Conservation (phyloP, 2,797 vertebrate species). For the Bovichtus variegatus region DNA sequence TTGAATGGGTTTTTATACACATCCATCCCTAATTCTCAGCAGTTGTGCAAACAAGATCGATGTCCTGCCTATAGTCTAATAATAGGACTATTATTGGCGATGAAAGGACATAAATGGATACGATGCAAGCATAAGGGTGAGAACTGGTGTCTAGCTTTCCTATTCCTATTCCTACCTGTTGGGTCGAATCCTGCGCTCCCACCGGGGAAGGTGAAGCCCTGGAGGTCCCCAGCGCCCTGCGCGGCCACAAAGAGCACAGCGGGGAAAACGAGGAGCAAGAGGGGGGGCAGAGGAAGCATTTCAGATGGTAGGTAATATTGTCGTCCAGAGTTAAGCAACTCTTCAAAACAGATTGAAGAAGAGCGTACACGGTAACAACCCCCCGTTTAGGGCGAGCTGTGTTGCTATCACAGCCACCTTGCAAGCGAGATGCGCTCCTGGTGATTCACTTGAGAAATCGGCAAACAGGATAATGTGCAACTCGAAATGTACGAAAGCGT, state of each 20-base stretch:
- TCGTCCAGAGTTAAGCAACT: constrained; percentile 10
- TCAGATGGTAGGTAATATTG: not conserved
- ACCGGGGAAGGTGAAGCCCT: constrained; percentile 46
- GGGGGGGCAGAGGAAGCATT: constrained; percentile 69
- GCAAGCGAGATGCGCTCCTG: constrained; percentile 58
- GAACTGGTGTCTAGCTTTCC: not conserved
- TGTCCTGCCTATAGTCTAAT: not conserved
- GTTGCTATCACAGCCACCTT: constrained; percentile 70
- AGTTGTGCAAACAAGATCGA: not conserved
- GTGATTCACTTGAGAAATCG: constrained; percentile 46
- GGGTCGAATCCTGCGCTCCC: constrained; percentile 58
- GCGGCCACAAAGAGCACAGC: constrained; percentile 66
- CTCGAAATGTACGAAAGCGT: not conserved
- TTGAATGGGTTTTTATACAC: not conserved
- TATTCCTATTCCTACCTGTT: constrained; percentile 45
- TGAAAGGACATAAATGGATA: not conserved
- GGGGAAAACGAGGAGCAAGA: constrained; percentile 70
- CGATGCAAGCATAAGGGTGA: not conserved
- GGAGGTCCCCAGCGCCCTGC: constrained; percentile 69
- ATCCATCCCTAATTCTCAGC: not conserved
- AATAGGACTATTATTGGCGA: not conserved
- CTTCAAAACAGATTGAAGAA: constrained; percentile 41
- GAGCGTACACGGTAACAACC: not conserved
- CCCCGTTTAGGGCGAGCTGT: constrained; percentile 55
- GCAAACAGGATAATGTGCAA: not conserved